Evolutionary conservation across 2,888 invertebrate genomes (phyloP), one percentile per base, ranked within the genome.

Genomic region (Eretmocerus hayati): DNA sequence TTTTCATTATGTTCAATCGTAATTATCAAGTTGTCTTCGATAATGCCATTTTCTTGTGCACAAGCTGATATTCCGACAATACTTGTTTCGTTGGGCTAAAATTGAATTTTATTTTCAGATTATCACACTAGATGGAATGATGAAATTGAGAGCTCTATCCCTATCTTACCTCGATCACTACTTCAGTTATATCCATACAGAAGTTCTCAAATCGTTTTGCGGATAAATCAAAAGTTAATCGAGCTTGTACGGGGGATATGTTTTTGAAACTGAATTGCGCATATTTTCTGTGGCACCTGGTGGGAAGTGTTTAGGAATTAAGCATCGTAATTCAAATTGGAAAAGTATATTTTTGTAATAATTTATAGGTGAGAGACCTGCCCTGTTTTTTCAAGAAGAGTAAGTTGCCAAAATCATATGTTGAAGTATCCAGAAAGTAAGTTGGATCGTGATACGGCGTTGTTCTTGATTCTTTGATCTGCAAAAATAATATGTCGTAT

Each of bases 1-100:
- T 75, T 74, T 1, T 82, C 81, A 62, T 83, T 83, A 59, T 81
- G 75, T 60, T 77, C 77, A 3, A 80, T 61, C 3, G 69, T 62
- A 2, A 76, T 48, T 2, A 69, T 56, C 13, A 76, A 50, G 18
- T 52, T 57, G 36, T 68, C 65, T 1, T 59, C 51, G 42, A 66
- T 61, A 2, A 44, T 46, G n/a, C 73, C 73, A 2, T 65, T 43
- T 45, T 60, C 58, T 2, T 46, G 56, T 1, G 72, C 71, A 38
- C 58, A 57, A 1, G 73, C 71, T 11, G 60, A 62, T 8, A 76
- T 45, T 6, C 52, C 49, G 4, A 26, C 11, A 11, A 26, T 26
- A 9, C 26, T 11, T 26, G 11, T 26, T 26, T 26, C 26, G 11
- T 26, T 1, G 8, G 26, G 11, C 26, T 26, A 26, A 26, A 26